Conservation (phyloP, 2,888 invertebrate species). For the Pyrocoelia pectoralis region DNA sequence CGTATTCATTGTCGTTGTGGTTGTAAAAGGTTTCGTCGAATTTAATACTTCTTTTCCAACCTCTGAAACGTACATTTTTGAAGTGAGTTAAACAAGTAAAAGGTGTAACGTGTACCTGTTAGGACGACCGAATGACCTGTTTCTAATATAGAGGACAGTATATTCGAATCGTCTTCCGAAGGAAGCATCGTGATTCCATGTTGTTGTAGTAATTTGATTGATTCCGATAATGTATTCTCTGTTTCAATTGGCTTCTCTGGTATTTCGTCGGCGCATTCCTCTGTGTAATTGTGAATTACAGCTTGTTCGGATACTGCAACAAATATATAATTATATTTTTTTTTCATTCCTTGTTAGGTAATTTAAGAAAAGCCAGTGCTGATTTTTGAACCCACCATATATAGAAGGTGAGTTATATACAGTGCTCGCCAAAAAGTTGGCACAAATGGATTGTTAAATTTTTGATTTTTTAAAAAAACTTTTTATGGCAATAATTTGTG, state of each 20-base stretch:
- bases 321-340: too few relatives aligned
- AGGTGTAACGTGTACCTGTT: constrained; percentile 64
- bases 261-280: neutral
- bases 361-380: too few relatives aligned
- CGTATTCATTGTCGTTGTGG: constrained; percentile 50
- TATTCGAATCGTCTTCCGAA: constrained; percentile 75
- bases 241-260: neutral
- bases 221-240: constrained; percentile 50
- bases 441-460: too few relatives aligned
- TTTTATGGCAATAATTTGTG: too few relatives aligned
- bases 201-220: constrained; percentile 76
- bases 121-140: constrained; percentile 86
- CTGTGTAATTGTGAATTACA: neutral
- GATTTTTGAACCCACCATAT: too few relatives aligned
- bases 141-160: constrained; percentile 82
- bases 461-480: too few relatives aligned
- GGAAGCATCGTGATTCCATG: constrained; percentile 90
- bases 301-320: neutral
- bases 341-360: too few relatives aligned
- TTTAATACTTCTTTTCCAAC: constrained; percentile 80
- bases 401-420: too few relatives aligned
- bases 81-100: constrained; percentile 2
- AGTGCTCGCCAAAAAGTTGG: too few relatives aligned
- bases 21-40: constrained; percentile 59
- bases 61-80: constrained; percentile 61